A percentile compares a stretch with the other conserved stretches of the same genome.
These are phyloP conservation scores for Chamaea fasciata DNA, from an alignment of 2,113 vertebrate species.

Conservation along the genomic window DNA sequence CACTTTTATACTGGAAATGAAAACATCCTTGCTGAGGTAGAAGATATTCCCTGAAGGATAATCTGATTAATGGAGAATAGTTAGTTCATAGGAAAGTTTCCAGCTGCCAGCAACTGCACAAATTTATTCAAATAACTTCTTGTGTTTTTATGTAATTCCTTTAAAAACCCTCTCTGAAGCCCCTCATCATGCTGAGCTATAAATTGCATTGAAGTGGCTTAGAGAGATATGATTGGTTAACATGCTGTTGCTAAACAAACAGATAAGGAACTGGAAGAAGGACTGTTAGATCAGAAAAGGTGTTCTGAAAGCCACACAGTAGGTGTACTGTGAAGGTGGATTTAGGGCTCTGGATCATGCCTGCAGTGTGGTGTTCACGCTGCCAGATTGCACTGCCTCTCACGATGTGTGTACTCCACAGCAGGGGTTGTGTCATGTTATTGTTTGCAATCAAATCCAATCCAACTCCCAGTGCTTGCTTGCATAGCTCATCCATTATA, in stretches of 20 bases:
- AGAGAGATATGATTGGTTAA: not conserved
- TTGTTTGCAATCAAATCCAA: constrained; percentile 47
- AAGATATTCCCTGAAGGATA: not conserved
- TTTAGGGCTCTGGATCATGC: not conserved
- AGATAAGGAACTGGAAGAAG: not conserved
- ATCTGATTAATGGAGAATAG: not conserved
- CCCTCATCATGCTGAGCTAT: not conserved
- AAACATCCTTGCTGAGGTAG: not conserved
- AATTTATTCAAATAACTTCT: not conserved
- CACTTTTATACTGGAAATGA: not conserved
- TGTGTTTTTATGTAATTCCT: not conserved
- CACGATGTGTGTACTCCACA: not conserved
- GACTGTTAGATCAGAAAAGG: not conserved
- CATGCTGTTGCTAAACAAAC: not conserved
- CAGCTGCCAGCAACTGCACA: not conserved
- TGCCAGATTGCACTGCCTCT: not conserved
- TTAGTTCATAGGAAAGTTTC: not conserved
- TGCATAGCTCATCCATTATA: constrained; percentile 58
- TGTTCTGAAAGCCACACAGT: not conserved
- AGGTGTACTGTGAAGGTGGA: not conserved
- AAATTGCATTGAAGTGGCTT: not conserved
- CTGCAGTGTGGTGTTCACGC: not conserved
- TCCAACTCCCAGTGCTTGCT: constrained; percentile 16
- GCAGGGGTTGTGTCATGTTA: constrained; percentile 24
- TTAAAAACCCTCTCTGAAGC: not conserved